Percentiles rank a stretch among this genome's conserved stretches.
These are phyloP conservation scores for Bufotes viridis DNA, from an alignment of 2,797 vertebrate genomes.

Conservation along the genomic window DNA sequence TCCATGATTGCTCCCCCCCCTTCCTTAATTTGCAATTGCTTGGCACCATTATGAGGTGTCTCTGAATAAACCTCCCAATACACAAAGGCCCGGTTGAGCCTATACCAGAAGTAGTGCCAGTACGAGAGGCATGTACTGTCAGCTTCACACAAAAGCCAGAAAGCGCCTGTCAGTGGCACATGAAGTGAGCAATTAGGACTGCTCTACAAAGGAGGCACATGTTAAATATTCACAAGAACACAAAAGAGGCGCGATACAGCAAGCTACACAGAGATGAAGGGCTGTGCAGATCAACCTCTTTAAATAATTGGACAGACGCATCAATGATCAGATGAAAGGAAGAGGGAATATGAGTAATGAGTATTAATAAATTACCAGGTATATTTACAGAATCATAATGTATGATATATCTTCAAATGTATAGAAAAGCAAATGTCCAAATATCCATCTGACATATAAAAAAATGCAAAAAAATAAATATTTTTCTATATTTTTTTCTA, in stretches of 20 bases:
- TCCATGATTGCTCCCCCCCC: slow-evolving; percentile 3
- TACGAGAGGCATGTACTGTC: slow-evolving; percentile 41
- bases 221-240: slow-evolving; percentile 56
- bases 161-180: slow-evolving; percentile 47
- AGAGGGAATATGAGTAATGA: slow-evolving; percentile 2
- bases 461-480: too few relatives aligned
- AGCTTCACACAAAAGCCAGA: slow-evolving; percentile 47
- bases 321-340: slow-evolving; percentile 10
- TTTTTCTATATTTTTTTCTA: too few relatives aligned
- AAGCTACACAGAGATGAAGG: slow-evolving; percentile 34
- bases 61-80: slow-evolving; percentile 30
- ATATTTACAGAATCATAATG: not conserved
- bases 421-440: not conserved
- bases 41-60: slow-evolving; percentile 26
- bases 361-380: not conserved
- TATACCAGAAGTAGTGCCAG: slow-evolving; percentile 32
- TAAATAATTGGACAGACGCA: slow-evolving; percentile 42
- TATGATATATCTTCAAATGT: not conserved
- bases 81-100: slow-evolving; percentile 37
- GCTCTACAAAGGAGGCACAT: slow-evolving; percentile 33
- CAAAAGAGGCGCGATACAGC: slow-evolving; percentile 36
- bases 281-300: slow-evolving; percentile 37
- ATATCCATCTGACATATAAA: not conserved
- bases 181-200: slow-evolving; percentile 47
- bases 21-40: slow-evolving; percentile 23